Percentiles rank a stretch among this genome's conserved stretches.
Conservation (phyloP, 2,888 invertebrate genomes). For the Drosophila robusta region DNA sequence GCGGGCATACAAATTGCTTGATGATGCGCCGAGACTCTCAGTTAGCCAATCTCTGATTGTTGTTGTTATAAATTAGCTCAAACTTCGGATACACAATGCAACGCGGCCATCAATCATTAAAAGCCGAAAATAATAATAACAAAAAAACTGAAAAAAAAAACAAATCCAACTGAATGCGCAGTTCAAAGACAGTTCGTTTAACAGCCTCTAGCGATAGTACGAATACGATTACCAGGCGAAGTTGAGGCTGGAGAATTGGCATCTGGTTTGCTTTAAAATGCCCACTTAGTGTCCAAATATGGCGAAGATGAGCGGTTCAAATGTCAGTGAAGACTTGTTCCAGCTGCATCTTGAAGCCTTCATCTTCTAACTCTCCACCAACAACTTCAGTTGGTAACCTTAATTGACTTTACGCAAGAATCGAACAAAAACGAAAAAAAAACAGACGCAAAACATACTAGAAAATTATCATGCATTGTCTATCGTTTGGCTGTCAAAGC, state of each 20-base stretch:
- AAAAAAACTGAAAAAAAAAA: conserved; percentile 3
- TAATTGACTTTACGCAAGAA: conserved; percentile 75
- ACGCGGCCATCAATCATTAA: conserved; percentile 68
- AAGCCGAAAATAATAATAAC: conserved; percentile 13
- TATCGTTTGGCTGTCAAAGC: conserved; percentile 78
- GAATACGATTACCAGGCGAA: conserved; percentile 23
- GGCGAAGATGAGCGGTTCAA: conserved; percentile 62
- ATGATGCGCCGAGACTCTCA: conserved; percentile 49
- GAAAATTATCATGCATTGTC: conserved; percentile 73
- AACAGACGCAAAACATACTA: conserved; percentile 24
- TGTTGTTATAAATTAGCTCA: conserved; percentile 80
- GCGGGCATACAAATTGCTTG: conserved; percentile 75
- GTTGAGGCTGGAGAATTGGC: conserved; percentile 20
- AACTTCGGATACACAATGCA: conserved; percentile 71
- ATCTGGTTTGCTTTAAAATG: conserved; percentile 59
- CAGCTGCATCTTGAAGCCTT: conserved; percentile 58
- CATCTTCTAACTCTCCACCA: conserved; percentile 36
- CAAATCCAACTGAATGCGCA: conserved; percentile 31
- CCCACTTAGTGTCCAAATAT: conserved; percentile 62
- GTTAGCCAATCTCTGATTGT: conserved; percentile 44
- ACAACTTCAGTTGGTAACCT: conserved; percentile 50
- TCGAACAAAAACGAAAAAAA: conserved; percentile 11
- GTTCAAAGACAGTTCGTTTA: conserved; percentile 73
- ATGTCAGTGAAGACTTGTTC: conserved; percentile 54
- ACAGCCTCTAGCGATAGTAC: conserved; percentile 38